Conservation (phyloP, 2,888 invertebrate genomes). For the Drosophila nr. medialis region DNA sequence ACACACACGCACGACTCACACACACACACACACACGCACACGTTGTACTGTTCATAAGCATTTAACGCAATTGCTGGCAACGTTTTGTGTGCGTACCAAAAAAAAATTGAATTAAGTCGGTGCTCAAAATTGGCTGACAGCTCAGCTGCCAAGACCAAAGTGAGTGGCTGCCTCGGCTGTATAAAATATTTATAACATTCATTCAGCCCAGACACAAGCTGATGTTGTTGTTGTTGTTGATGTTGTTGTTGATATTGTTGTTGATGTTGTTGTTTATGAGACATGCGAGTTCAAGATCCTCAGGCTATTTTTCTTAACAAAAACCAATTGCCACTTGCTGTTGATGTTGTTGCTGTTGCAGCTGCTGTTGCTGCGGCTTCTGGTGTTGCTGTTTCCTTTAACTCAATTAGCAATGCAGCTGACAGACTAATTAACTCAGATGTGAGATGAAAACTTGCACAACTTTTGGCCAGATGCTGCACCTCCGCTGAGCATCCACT, state of each 20-base stretch:
- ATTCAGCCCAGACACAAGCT: conserved; percentile 16
- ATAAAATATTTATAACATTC: conserved; percentile 53
- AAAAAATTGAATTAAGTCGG: conserved; percentile 48
- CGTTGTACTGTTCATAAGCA: conserved; percentile 37
- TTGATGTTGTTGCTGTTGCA: conserved; percentile 3
- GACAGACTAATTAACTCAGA: conserved; percentile 73
- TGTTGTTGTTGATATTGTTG: conserved; percentile 18
- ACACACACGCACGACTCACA: neutral
- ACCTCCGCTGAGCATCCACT: conserved; percentile 1
- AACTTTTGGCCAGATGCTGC: conserved; percentile 46
- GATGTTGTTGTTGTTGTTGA: conserved; percentile 10
- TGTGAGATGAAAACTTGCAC: conserved; percentile 54
- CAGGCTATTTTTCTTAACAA: conserved; percentile 34
- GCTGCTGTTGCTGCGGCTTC: conserved; percentile 3
- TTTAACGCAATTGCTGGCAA: conserved; percentile 53
- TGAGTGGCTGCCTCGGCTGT: conserved; percentile 5
- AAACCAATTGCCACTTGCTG: conserved; percentile 40
- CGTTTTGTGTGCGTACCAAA: conserved; percentile 27
- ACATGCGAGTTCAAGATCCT: conserved; percentile 18
- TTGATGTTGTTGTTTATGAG: conserved; percentile 18
- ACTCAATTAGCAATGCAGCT: conserved; percentile 78
- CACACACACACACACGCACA: neutral
- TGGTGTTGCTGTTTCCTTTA: conserved; percentile 32
- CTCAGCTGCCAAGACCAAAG: neutral
- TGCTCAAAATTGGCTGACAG: conserved; percentile 6